Evolutionary conservation across 2,888 invertebrate species (phyloP).

Genomic region (Cybosia mesomella): DNA sequence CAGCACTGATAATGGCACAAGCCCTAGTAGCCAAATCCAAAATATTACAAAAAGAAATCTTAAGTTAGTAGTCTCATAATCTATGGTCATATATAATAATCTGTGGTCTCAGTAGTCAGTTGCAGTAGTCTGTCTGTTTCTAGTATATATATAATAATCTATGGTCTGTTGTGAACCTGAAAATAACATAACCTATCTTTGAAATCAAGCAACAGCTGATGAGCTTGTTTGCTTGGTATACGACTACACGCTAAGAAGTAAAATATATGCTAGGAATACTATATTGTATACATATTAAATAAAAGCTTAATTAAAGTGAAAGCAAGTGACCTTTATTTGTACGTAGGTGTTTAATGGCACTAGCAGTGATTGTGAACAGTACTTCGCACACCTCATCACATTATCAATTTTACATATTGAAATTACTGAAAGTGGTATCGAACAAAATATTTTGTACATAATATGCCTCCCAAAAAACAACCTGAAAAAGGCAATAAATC

Average conservation of each 20-base stretch:
- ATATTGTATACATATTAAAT: neutral
- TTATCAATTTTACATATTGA: neutral
- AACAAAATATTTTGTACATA: slow-evolving; percentile 14
- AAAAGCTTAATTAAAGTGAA: neutral
- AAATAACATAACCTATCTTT: neutral
- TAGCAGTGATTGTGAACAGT: neutral
- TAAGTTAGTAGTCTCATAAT: too few species aligned
- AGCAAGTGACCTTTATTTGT: neutral
- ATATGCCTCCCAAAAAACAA: slow-evolving; percentile 93
- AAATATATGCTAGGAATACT: neutral
- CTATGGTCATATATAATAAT: too few species aligned
- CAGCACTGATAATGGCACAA: too few species aligned
- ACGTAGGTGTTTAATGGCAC: neutral
- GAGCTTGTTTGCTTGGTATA: neutral
- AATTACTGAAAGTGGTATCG: neutral
- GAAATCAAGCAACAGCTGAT: too few species aligned
- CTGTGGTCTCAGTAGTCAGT: too few species aligned
- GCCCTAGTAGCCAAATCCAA: too few species aligned
- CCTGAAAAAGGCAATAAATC: slow-evolving; percentile 86
- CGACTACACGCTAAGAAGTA: neutral
- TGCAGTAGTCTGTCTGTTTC: too few species aligned
- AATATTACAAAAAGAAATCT: too few species aligned
- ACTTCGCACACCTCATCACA: neutral
- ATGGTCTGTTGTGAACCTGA: neutral
- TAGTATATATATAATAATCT: neutral